These are phyloP conservation scores for Sinocyclocheilus rhinocerous DNA, from an alignment of 2,113 vertebrate genomes.

Conservation along the genomic window DNA sequence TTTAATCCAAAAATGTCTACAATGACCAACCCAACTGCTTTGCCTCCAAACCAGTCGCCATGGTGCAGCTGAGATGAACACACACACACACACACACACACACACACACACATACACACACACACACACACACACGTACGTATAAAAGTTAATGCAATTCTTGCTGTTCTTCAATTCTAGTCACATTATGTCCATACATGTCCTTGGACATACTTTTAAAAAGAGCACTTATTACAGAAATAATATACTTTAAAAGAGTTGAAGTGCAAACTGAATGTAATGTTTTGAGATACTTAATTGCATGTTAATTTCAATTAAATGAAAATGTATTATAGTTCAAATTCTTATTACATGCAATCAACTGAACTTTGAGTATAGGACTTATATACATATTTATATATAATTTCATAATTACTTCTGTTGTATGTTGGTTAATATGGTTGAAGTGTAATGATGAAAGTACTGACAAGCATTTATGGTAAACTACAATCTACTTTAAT, in stretches of 20 bases:
- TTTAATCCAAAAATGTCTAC: constrained; percentile 72
- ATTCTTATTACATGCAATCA: too few species aligned
- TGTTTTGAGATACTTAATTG: too few species aligned
- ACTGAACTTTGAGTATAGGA: too few species aligned
- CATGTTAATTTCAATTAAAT: too few species aligned
- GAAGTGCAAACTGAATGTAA: not conserved
- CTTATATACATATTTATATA: not conserved
- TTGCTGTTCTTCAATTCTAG: not conserved
- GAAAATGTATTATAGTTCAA: too few species aligned
- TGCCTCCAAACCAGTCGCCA: constrained; percentile 84
- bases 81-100: not conserved
- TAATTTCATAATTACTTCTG: not conserved
- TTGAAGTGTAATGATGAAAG: not conserved
- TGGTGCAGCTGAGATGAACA: constrained; percentile 75
- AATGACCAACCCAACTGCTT: constrained; percentile 78
- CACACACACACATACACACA: too few species aligned
- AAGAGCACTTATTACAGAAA: not conserved
- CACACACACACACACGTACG: too few species aligned
- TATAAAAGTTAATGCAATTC: not conserved
- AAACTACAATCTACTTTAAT: not conserved
- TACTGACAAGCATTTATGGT: not conserved
- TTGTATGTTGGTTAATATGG: not conserved
- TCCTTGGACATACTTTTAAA: not conserved
- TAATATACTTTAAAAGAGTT: not conserved
- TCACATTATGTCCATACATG: not conserved